Conservation (phyloP, 1,140 invertebrate species). For the Halyomorpha halys region DNA sequence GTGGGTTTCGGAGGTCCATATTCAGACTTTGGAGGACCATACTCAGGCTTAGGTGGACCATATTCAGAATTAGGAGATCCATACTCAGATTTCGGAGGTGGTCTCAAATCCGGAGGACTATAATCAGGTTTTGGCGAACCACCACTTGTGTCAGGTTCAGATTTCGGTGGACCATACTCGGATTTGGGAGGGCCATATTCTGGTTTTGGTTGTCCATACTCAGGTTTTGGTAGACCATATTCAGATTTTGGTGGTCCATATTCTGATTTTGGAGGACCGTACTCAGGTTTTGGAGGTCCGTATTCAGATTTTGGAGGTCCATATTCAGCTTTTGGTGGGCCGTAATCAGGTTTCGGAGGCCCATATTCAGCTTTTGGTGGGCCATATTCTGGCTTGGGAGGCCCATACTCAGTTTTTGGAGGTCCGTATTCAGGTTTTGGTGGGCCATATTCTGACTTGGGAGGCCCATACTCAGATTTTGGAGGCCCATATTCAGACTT, state of each 20-base stretch:
- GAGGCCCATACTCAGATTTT: conserved; percentile 22
- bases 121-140: conserved; percentile 21
- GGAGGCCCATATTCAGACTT: conserved; percentile 21
- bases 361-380: conserved; percentile 25
- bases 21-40: conserved; percentile 19
- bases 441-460: conserved; percentile 23
- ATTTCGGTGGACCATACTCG: conserved; percentile 17
- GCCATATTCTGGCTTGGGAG: conserved; percentile 24
- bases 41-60: conserved; percentile 21
- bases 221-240: conserved; percentile 22
- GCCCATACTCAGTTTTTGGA: conserved; percentile 19
- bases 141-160: conserved; percentile 1
- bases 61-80: conserved; percentile 15
- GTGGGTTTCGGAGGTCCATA: conserved; percentile 8
- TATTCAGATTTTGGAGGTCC: conserved; percentile 24
- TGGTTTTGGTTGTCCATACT: conserved; percentile 22
- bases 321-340: conserved; percentile 19
- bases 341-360: conserved; percentile 20
- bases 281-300: conserved; percentile 21
- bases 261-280: conserved; percentile 20
- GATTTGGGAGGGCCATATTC: conserved; percentile 25
- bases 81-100: conserved; percentile 20
- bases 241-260: conserved; percentile 26
- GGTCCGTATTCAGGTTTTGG: conserved; percentile 25
- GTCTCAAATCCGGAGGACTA: conserved; percentile 9